These are phyloP conservation scores for Schlechtendalia chinensis DNA, from an alignment of 1,140 invertebrate genomes.

Conservation along the genomic window DNA sequence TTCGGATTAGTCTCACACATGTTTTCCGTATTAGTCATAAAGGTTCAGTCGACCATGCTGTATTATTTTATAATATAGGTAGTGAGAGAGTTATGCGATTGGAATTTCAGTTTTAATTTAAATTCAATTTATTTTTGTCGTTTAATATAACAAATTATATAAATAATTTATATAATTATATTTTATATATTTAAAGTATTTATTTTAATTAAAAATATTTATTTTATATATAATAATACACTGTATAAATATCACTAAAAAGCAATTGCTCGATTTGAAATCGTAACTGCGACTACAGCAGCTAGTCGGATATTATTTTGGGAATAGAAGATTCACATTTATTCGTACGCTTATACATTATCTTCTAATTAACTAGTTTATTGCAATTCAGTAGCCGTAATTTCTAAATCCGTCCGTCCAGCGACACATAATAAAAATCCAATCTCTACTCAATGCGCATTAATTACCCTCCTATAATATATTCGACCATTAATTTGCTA, in stretches of 20 bases:
- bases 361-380: slow-evolving; percentile 40
- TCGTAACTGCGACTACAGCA: not conserved
- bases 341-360: slow-evolving; percentile 38
- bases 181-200: not conserved
- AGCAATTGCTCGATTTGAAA: not conserved
- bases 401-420: slow-evolving; percentile 18
- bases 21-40: slow-evolving; percentile 32
- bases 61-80: not conserved
- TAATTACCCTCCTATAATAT: slow-evolving; percentile 44
- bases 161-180: no score
- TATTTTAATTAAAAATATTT: not conserved
- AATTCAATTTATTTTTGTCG: not conserved
- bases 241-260: not conserved
- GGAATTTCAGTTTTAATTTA: slow-evolving; percentile 24
- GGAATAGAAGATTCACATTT: not conserved
- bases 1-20: slow-evolving; percentile 47
- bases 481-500: slow-evolving; percentile 47
- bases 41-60: slow-evolving; percentile 30
- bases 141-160: not conserved
- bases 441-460: slow-evolving; percentile 28
- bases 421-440: slow-evolving; percentile 47
- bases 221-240: not conserved
- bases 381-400: slow-evolving; percentile 38
- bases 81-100: slow-evolving; percentile 13
- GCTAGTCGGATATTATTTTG: not conserved